Evolutionary conservation across 2,113 vertebrate species (phyloP), one percentile per base, ranked within the genome.

Genomic region (Phrynosoma blainvillii): DNA sequence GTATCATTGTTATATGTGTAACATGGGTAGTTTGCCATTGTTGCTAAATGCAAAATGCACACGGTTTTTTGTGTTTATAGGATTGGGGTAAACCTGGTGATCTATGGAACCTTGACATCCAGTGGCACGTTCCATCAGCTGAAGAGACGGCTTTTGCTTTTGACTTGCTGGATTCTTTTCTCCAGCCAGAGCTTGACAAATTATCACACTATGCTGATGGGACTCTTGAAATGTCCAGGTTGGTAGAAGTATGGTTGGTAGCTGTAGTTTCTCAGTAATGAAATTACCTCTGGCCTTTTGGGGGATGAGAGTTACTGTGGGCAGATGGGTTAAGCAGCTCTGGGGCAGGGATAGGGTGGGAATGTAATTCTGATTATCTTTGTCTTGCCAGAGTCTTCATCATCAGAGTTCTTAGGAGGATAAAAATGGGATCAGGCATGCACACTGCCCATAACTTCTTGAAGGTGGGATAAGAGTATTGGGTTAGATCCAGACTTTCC

Each of bases 21-120:
- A 40, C 62, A 36, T 25, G 25, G 32, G 47, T 75, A 36, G 16
- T 27, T 42, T 76, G 1, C 0, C 21, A 16, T 9, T 70, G 91
- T 86, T 59, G 47, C 87, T 87, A 85, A 70, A 71, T 59, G 12
- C n/a, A n/a, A 47, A 73, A 13, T 71, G 8, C 84, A 66, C 68
- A 71, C 14, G 32, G 21, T 27, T 73, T 93, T 0, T 94, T 71
- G 5, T 78, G 86, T 25, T 76, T 93, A 3, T 92, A 99, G 99
- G 98, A 99, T 94, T 99, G 99, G 99, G 99, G 99, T 92, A 98
- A 98, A 68, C 98, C 98, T n/a, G 99, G 99, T 18, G 98, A 99
- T 93, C 92, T 99, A 36, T 98, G 98, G 98, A 98, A 98, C 92
- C 95, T 99, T 85, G 96, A 98, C 62, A 99, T 99, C 91, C 97